These are phyloP conservation scores for Eulemur albifrons DNA, from an alignment of 2,797 vertebrate genomes.

Conservation along the genomic window DNA sequence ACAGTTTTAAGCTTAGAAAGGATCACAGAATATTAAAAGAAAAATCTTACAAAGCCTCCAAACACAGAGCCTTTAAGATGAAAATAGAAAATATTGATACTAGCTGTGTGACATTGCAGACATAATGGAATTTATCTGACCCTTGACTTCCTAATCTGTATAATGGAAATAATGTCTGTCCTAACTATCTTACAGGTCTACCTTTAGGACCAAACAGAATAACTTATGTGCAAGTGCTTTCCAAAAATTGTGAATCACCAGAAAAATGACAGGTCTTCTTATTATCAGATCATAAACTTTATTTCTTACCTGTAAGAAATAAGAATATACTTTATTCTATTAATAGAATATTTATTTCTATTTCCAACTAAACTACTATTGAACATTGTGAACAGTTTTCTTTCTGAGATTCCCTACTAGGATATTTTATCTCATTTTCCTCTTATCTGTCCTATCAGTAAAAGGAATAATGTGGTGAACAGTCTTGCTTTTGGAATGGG, in stretches of 20 bases:
- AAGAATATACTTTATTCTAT: background rate
- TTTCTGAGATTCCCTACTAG: background rate
- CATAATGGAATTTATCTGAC: background rate
- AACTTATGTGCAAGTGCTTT: background rate
- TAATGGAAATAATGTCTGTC: background rate
- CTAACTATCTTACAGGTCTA: background rate
- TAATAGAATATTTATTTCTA: slow-evolving; percentile 11
- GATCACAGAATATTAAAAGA: slow-evolving; percentile 4
- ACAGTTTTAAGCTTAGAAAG: slow-evolving; percentile 8
- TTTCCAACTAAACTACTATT: slow-evolving; percentile 37
- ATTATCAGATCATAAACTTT: slow-evolving; percentile 11
- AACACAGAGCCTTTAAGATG: background rate
- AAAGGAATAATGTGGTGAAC: slow-evolving; percentile 3
- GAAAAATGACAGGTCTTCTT: background rate
- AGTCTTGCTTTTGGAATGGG: background rate
- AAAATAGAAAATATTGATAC: slow-evolving; percentile 22
- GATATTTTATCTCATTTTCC: slow-evolving; percentile 39
- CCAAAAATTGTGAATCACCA: slow-evolving; percentile 26
- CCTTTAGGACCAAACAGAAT: slow-evolving; percentile 22
- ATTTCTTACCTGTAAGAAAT: slow-evolving; percentile 10
- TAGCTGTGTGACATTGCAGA: background rate
- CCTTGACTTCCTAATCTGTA: background rate
- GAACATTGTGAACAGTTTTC: background rate
- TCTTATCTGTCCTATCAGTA: background rate
- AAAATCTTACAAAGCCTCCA: slow-evolving; percentile 10